A percentile compares a stretch with the other conserved stretches of the same genome.
Conservation (phyloP, 2,113 vertebrate species). For the Urocolius indicus region DNA sequence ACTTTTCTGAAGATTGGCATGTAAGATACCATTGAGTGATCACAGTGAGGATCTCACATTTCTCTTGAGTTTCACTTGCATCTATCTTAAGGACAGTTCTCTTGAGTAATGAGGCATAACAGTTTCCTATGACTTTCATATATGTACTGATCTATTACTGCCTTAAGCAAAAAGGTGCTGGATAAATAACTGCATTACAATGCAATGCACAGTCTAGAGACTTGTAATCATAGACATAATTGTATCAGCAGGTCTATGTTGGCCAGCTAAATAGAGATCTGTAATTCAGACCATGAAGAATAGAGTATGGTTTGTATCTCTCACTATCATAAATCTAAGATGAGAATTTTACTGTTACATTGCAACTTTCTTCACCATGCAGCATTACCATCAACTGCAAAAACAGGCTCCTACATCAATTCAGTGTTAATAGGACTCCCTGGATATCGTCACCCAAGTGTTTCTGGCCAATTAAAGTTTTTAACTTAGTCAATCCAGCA, state of each 20-base stretch:
- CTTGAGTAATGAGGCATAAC: background rate
- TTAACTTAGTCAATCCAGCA: slow-evolving; percentile 61
- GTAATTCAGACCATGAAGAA: slow-evolving; percentile 77
- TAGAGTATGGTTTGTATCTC: slow-evolving; percentile 46
- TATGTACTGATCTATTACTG: background rate
- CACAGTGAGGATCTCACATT: background rate
- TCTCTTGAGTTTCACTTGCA: background rate
- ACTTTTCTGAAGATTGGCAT: background rate
- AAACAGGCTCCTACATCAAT: slow-evolving; percentile 49
- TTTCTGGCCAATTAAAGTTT: slow-evolving; percentile 64
- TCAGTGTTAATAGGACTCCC: slow-evolving; percentile 47
- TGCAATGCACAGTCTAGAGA: slow-evolving; percentile 28
- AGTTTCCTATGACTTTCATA: background rate
- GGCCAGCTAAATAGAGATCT: slow-evolving; percentile 74
- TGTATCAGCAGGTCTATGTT: slow-evolving; percentile 61
- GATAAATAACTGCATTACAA: slow-evolving; percentile 63
- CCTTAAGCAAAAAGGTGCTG: slow-evolving; percentile 10
- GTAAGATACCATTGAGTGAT: background rate
- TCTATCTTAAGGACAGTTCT: background rate
- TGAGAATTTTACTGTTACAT: slow-evolving; percentile 27
- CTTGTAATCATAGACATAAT: slow-evolving; percentile 57
- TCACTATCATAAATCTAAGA: slow-evolving; percentile 67
- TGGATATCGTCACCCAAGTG: slow-evolving; percentile 37
- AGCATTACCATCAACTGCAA: background rate
- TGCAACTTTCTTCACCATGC: background rate